These are phyloP conservation scores for Germaria angustata DNA, from an alignment of 2,888 invertebrate genomes.

Conservation along the genomic window DNA sequence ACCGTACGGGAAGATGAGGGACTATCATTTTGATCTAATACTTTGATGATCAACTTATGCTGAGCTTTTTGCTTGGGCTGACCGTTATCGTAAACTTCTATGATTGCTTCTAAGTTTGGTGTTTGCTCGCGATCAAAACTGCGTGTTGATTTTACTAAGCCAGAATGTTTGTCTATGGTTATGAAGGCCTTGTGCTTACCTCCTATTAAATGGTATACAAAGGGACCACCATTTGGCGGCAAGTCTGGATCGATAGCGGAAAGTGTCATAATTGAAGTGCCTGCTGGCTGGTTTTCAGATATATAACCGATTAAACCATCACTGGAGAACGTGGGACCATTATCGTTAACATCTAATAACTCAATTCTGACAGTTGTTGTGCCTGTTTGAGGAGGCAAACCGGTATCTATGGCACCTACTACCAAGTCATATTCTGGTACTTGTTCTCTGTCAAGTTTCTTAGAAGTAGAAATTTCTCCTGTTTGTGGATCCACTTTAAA, in stretches of 20 bases:
- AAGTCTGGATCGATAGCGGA: slow-evolving; percentile 93
- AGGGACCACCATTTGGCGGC: slow-evolving; percentile 94
- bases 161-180: slow-evolving; percentile 88
- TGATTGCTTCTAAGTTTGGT: slow-evolving; percentile 86
- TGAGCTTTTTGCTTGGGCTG: slow-evolving; percentile 90
- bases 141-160: slow-evolving; percentile 88
- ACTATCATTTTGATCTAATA: slow-evolving; percentile 94
- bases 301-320: slow-evolving; percentile 87
- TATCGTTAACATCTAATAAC: slow-evolving; percentile 94
- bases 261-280: slow-evolving; percentile 91
- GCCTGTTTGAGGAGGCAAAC: slow-evolving; percentile 94
- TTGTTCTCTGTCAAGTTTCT: slow-evolving; percentile 89
- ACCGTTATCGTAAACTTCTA: slow-evolving; percentile 94
- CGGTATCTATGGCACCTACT: slow-evolving; percentile 93
- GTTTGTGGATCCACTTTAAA: slow-evolving; percentile 93
- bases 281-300: slow-evolving; percentile 91
- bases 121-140: slow-evolving; percentile 91
- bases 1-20: slow-evolving; percentile 92
- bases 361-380: slow-evolving; percentile 90
- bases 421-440: slow-evolving; percentile 87
- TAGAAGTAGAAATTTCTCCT: slow-evolving; percentile 90
- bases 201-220: slow-evolving; percentile 88
- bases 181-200: slow-evolving; percentile 89
- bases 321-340: slow-evolving; percentile 91
- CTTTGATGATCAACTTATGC: slow-evolving; percentile 87